Evolutionary conservation across 2,113 vertebrate species (phyloP).

Genomic region (Blennius ocellaris): DNA sequence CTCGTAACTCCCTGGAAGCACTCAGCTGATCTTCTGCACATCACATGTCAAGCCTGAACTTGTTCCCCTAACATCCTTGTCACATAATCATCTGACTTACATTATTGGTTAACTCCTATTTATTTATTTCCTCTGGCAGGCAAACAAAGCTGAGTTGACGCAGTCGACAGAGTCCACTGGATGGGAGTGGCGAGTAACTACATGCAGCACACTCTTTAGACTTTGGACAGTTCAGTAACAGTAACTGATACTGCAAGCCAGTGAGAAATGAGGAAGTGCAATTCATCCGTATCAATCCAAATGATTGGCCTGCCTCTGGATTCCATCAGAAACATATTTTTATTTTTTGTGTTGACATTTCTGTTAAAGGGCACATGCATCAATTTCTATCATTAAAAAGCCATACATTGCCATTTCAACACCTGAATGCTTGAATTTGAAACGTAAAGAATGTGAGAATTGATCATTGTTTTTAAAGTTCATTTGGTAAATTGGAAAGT

Average conservation of each 20-base stretch:
- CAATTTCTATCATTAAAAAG: too few species aligned
- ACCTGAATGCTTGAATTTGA: too few species aligned
- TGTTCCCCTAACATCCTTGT: constrained; percentile 58
- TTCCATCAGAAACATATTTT: background rate
- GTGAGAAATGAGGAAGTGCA: background rate
- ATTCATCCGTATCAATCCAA: background rate
- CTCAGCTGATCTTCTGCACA: constrained; percentile 33
- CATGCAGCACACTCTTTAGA: background rate
- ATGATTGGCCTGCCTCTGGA: background rate
- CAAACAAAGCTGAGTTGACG: constrained; percentile 58
- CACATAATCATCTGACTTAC: constrained; percentile 68
- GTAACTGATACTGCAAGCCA: background rate
- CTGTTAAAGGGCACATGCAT: too few species aligned
- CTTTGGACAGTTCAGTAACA: constrained; percentile 23
- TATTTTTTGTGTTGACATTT: too few species aligned
- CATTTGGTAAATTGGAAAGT: too few species aligned
- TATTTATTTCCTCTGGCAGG: constrained; percentile 63
- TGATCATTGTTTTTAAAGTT: too few species aligned
- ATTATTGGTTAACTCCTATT: constrained; percentile 67
- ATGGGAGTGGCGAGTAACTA: constrained; percentile 21
- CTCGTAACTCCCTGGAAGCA: background rate
- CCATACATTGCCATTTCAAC: too few species aligned
- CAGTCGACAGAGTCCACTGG: constrained; percentile 28
- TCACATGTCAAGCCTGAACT: constrained; percentile 40
- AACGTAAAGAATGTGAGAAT: too few species aligned